Evolutionary conservation across 2,113 vertebrate species (phyloP), one percentile per base, ranked within the genome.

Genomic region (Parotia lawesii): DNA sequence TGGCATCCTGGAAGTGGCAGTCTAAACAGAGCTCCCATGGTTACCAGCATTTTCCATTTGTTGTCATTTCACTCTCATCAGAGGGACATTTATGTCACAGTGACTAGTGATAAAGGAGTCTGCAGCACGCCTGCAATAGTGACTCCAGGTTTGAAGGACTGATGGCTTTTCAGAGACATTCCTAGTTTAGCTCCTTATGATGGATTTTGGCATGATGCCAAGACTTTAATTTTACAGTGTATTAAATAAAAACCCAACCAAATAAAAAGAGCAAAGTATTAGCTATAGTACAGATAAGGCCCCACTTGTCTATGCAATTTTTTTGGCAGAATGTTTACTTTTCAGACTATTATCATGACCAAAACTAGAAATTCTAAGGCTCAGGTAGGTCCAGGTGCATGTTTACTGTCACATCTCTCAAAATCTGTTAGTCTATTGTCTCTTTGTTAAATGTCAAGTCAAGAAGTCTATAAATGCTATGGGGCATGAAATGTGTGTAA

Each of bases 31-130:
- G 79, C 86, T 89, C 44, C 79, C 60, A 29, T 88, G 88, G 64
- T 89, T 93, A 90, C 90, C 87, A 72, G 60, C 76, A 64, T 89
- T 93, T 90, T 66, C 83, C 35, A 27, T 94, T 92, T 86, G 92
- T 88, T 89, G 80, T 85, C 69, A 64, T 95, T 94, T 96, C 56
- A 37, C 65, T 90, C 79, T 85, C 64, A 12, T 94, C 73, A 33
- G 6, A 74, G 79, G 88, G 76, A 81, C 83, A 69, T 93, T 77
- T 75, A 16, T 90, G 86, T 89, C 85, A 85, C 77, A 67, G 51
- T 53, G 76, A 74, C 60, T 86, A n/a, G 42, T 81, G 83, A 65
- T 73, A 75, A 76, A 91, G 72, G 33, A 69, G 40, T 64, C 48
- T 54, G 7, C 77, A 81, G 87, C 70, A 53, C 3, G 90, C 65